These are phyloP conservation scores for Athrips mouffetella DNA, from an alignment of 2,888 invertebrate genomes.

Conservation along the genomic window DNA sequence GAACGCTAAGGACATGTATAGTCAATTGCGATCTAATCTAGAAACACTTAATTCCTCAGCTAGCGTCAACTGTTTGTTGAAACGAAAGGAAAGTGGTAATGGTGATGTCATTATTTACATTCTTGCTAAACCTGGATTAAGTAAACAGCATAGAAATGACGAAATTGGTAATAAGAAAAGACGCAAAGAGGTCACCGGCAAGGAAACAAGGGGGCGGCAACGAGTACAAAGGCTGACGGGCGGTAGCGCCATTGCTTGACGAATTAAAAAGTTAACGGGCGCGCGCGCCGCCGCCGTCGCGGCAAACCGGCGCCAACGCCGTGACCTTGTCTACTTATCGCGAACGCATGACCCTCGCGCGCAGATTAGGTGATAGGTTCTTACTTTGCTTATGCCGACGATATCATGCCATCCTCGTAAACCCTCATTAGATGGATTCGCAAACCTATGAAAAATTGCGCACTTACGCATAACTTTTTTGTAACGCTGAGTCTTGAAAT, in stretches of 20 bases:
- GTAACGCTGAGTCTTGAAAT: too few species aligned
- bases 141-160: not conserved
- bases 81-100: conserved; percentile 1
- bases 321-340: conserved; percentile 75
- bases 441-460: too few species aligned
- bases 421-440: too few species aligned
- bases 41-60: not conserved
- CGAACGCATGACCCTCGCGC: conserved; percentile 67
- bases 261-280: conserved; percentile 73
- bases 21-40: conserved; percentile 1
- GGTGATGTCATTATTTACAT: conserved; percentile 5
- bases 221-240: conserved; percentile 53
- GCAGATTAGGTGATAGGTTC: conserved; percentile 60
- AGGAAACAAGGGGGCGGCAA: conserved; percentile 38
- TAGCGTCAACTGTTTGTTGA: not conserved
- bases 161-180: conserved; percentile 12
- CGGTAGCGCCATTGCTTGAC: conserved; percentile 57
- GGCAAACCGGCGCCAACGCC: conserved; percentile 69
- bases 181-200: conserved; percentile 24
- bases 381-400: conserved; percentile 38
- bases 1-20: not conserved
- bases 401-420: conserved; percentile 19
- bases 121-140: conserved; percentile 22
- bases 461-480: too few species aligned
- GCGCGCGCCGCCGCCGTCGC: conserved; percentile 57